These are phyloP conservation scores for Nothocercus nigrocapillus DNA, from an alignment of 2,113 vertebrate species.

Conservation along the genomic window DNA sequence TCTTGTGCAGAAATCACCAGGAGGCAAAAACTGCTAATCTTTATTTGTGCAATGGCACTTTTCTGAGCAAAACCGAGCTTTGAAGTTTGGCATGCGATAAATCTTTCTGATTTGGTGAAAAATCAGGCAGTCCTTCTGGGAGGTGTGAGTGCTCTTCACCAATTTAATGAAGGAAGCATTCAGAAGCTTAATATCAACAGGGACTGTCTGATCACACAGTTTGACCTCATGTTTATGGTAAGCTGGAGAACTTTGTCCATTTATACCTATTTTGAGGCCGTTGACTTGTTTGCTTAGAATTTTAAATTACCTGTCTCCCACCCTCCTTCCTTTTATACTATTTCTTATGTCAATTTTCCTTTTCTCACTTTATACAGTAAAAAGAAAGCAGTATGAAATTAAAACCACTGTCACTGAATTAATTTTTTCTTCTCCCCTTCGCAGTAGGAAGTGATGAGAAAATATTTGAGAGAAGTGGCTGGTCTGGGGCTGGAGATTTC, in stretches of 20 bases:
- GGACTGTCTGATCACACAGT: neutral
- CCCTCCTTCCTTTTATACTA: neutral
- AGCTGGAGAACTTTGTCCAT: neutral
- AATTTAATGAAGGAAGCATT: neutral
- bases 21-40: neutral
- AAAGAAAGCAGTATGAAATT: neutral
- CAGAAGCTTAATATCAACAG: neutral
- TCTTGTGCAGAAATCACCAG: neutral
- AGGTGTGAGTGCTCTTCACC: neutral
- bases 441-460: neutral
- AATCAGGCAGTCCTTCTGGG: neutral
- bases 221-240: neutral
- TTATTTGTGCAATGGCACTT: fast-evolving
- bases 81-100: neutral
- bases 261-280: neutral
- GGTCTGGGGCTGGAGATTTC: neutral
- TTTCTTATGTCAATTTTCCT: neutral
- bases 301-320: neutral
- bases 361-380: neutral
- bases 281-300: neutral
- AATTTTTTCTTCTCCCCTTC: neutral
- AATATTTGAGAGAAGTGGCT: neutral
- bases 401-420: neutral
- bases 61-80: neutral
- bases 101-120: fast-evolving